Evolutionary conservation across 92 coral and sea anemone species (phyloP), one percentile per base, ranked within the genome.

Genomic region (Bergia sp.): DNA sequence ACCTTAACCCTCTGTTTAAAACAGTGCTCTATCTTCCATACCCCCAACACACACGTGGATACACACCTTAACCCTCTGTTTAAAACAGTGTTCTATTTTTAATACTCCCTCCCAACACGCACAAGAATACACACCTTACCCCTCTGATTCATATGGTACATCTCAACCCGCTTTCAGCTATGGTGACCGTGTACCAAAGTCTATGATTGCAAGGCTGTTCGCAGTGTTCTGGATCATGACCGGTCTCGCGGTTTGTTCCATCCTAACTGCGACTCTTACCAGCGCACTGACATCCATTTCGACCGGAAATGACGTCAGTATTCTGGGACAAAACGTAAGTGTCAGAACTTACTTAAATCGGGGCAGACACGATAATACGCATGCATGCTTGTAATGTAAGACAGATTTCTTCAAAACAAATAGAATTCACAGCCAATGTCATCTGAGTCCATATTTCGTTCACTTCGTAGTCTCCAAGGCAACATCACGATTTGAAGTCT

Each of bases 171-270:
- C 3, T 67, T 84, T 8, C 77, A 84, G 87, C 64, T 84, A 84
- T 29, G 87, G 87, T 1, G 87, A 84, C 44, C 87, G 87, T 36
- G 87, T 84, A 0, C 87, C 87, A 37, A 84, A 84, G 77, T 84
- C 87, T 15, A 78, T 84, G 16, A 66, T 77, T 47, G 87, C 66
- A 84, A 69, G 77, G 21, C n/a, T 84, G 66, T 84, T 84, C 66
- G 87, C 77, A 5, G 87, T 69, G 44, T 44, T 84, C 38, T 84
- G 87, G 87, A 84, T 84, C 49, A 84, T 84, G 87, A 84, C 15
- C 4, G 87, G 87, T 7, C 44, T 84, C 4, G 87, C 79, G 20
- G 78, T 84, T 84, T 84, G 87, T 71, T 84, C 87, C 10, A 84
- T 84, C 55, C 77, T 84, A 42, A 84, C 87, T 20, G 87, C 87